Conservation (phyloP, 2,888 invertebrate species). For the Eretmocerus hayati region DNA sequence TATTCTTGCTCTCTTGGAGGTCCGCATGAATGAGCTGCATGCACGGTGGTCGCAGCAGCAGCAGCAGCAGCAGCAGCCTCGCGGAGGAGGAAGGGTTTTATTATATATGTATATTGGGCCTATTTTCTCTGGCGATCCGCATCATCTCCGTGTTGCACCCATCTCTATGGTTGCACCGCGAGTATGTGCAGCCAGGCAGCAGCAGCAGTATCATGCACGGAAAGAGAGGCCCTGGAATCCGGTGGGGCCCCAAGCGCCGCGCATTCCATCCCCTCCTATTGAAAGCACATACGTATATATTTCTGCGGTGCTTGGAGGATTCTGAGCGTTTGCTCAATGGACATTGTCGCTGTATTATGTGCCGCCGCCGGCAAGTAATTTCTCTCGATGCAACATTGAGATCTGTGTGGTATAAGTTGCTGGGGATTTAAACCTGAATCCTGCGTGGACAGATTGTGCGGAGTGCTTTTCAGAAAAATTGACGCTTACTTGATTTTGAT, state of each 20-base stretch:
- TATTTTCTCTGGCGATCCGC: constrained; percentile 28
- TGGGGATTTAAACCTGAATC: too few relatives aligned
- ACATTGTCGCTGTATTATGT: too few relatives aligned
- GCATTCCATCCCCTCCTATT: constrained; percentile 49
- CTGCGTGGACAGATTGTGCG: too few relatives aligned
- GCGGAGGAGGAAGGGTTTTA: constrained; percentile 43
- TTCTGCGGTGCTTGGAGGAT: too few relatives aligned
- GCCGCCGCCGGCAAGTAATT: too few relatives aligned
- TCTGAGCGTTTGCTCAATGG: too few relatives aligned
- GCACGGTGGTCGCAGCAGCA: constrained; percentile 40
- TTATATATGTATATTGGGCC: constrained; percentile 13
- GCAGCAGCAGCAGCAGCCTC: constrained; percentile 28
- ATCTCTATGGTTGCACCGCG: constrained; percentile 5
- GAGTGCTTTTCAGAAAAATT: too few relatives aligned
- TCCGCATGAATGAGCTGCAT: constrained; percentile 53
- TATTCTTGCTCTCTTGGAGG: constrained; percentile 50
- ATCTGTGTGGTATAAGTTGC: too few relatives aligned
- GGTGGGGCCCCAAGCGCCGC: constrained; percentile 54
- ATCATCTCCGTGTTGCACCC: background rate
- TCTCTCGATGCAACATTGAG: too few relatives aligned
- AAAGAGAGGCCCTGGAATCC: constrained; percentile 51
- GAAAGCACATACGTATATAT: too few relatives aligned
- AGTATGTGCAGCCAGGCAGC: constrained; percentile 30
- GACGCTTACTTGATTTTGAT: too few relatives aligned
- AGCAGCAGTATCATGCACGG: too few relatives aligned